These are phyloP conservation scores for Dendrocopos noguchii DNA, from an alignment of 2,113 vertebrate species.

Conservation along the genomic window DNA sequence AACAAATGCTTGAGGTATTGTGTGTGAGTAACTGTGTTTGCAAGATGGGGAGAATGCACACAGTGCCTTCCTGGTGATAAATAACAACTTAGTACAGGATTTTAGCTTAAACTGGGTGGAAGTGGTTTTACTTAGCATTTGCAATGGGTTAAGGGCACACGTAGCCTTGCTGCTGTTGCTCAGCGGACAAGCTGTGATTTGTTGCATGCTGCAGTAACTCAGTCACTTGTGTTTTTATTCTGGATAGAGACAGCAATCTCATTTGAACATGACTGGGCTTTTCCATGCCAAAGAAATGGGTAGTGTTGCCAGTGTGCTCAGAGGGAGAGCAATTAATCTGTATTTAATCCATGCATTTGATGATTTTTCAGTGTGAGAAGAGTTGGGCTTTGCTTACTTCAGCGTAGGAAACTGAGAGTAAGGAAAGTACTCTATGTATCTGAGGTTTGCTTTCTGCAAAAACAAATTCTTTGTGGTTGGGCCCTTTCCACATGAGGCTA, in stretches of 20 bases:
- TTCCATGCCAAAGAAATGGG: background rate
- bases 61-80: background rate
- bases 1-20: background rate
- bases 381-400: background rate
- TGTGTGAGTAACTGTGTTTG: background rate
- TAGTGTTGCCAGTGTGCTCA: background rate
- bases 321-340: background rate
- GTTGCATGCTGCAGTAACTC: background rate
- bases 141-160: background rate
- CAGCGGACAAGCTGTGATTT: background rate
- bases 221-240: background rate
- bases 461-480: background rate
- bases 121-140: slow-evolving; percentile 11
- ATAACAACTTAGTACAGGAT: background rate
- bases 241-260: background rate
- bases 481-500: background rate
- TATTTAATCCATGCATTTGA: background rate
- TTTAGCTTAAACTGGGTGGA: background rate
- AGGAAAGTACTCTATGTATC: background rate
- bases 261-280: background rate
- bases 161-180: background rate
- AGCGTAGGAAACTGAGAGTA: background rate
- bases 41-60: background rate
- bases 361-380: background rate
- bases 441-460: background rate